phyloP scores from a whole-genome alignment of 2,888 invertebrate species.

The Chrysolina americana region DNA sequence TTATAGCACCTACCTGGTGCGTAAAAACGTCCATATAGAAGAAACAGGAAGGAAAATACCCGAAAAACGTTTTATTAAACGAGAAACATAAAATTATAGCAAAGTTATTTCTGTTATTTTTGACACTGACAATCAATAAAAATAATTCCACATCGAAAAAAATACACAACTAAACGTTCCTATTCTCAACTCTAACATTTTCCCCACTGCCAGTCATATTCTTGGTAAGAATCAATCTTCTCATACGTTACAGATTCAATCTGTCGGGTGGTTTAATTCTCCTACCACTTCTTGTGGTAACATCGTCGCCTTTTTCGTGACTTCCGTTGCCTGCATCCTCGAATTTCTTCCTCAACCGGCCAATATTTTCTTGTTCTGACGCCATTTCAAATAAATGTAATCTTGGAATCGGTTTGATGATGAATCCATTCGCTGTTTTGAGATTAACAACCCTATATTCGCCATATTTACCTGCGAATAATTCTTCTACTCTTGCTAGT shows the following conservation, averaged over 20 bases:
- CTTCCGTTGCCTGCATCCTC: neutral
- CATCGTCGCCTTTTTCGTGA: neutral
- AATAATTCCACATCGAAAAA: neutral
- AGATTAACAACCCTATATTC: neutral
- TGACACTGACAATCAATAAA: neutral
- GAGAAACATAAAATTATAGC: neutral
- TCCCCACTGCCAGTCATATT: neutral
- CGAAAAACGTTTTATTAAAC: neutral
- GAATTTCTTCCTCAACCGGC: neutral
- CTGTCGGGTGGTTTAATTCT: neutral
- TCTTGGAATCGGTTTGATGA: too few species aligned
- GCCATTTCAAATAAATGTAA: neutral
- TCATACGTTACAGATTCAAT: neutral
- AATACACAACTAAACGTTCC: neutral
- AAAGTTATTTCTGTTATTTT: neutral
- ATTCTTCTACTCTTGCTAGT: neutral
- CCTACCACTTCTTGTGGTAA: neutral
- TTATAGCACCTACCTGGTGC: neutral
- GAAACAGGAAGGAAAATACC: neutral
- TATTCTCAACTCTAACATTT: neutral
- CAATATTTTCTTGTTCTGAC: neutral
- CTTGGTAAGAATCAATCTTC: neutral
- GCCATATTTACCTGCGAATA: neutral
- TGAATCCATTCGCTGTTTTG: neutral
- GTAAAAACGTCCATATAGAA: neutral